Percentiles rank a stretch among this genome's conserved stretches.
phyloP scores from a whole-genome alignment of 2,797 vertebrate genomes.

The Manis pentadactyla region DNA sequence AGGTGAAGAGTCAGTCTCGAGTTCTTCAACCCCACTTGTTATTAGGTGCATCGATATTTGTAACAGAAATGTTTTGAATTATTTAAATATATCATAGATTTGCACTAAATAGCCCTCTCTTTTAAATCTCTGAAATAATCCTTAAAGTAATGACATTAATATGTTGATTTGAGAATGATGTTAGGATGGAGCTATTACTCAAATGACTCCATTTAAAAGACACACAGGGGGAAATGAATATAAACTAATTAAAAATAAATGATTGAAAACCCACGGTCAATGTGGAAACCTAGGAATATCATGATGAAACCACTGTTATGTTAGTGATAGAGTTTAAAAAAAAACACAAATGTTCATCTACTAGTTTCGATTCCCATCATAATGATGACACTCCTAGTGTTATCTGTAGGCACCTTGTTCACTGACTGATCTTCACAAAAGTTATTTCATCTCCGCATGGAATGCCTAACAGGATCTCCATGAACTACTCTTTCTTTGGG shows the following conservation, averaged over 20 bases:
- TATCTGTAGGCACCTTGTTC: neutral
- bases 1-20: neutral
- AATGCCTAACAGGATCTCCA: neutral
- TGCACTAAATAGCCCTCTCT: neutral
- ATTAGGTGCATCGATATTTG: neutral
- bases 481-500: neutral
- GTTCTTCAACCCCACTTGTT: neutral
- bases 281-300: neutral
- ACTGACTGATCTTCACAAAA: neutral
- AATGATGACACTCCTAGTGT: neutral
- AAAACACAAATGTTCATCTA: neutral
- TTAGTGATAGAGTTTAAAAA: neutral
- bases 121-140: neutral
- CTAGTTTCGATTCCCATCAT: neutral
- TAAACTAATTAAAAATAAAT: constrained; percentile 2
- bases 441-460: neutral
- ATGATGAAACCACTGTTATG: neutral
- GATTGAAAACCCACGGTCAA: neutral
- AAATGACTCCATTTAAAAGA: neutral
- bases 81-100: neutral
- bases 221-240: neutral
- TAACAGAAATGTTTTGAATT: neutral
- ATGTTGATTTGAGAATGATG: neutral
- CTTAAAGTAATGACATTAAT: neutral
- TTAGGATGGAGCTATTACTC: neutral